Evolutionary conservation across 2,888 invertebrate species (phyloP).

Genomic region (Chironomus tentans): DNA sequence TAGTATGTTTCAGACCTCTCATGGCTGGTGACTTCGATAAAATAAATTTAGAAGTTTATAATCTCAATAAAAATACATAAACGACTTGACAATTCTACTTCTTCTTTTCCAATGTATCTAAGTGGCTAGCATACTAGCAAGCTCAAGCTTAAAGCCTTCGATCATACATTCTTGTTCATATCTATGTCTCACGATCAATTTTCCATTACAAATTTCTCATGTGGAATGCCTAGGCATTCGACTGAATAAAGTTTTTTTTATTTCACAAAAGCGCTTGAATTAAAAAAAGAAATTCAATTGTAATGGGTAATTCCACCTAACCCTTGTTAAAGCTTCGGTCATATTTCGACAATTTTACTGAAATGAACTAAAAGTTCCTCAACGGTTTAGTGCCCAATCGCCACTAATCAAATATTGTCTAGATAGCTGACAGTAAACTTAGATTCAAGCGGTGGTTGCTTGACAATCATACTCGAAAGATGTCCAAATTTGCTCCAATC

Average conservation of each 20-base stretch:
- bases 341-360: too few species aligned
- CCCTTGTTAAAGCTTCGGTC: background rate
- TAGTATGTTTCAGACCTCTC: background rate
- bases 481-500: too few species aligned
- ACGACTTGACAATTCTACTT: too few species aligned
- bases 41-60: background rate
- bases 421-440: too few species aligned
- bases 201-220: background rate
- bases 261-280: background rate
- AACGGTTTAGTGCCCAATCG: too few species aligned
- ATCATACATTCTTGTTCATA: background rate
- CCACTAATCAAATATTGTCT: too few species aligned
- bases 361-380: too few species aligned
- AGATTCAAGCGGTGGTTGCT: too few species aligned
- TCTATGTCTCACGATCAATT: background rate
- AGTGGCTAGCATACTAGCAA: too few species aligned
- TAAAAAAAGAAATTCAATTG: background rate
- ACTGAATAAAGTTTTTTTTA: background rate
- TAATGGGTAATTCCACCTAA: background rate
- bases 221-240: background rate
- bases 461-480: too few species aligned
- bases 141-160: too few species aligned
- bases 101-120: too few species aligned
- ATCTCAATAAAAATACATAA: background rate
- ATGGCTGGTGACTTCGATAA: background rate